A percentile compares a stretch with the other conserved stretches of the same genome.
Conservation (phyloP, 2,797 vertebrate genomes). For the Ambastaia sidthimunki region DNA sequence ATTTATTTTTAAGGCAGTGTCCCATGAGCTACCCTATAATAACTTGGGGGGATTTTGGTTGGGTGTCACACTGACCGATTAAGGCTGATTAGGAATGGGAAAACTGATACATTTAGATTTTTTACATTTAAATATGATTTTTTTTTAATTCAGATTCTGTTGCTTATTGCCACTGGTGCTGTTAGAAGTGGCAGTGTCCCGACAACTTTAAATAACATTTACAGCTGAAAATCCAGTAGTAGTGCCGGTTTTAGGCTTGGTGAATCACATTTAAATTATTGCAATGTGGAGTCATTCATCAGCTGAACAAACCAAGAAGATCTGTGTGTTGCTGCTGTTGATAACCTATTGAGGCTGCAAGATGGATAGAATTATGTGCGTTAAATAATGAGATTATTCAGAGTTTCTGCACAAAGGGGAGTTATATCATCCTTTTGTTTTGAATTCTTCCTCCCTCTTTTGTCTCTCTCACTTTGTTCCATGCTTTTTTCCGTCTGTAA, state of each 20-base stretch:
- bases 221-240: no score
- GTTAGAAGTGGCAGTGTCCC: no score
- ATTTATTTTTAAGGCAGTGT: neutral
- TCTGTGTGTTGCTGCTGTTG: neutral
- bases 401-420: neutral
- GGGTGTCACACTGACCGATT: neutral
- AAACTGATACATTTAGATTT: no score
- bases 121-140: no score
- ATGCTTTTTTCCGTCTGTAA: conserved; percentile 56
- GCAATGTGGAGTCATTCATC: neutral
- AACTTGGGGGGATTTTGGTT: neutral
- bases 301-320: neutral
- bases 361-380: neutral
- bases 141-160: no score
- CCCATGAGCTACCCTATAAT: neutral
- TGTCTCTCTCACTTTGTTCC: conserved; percentile 34
- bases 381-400: neutral
- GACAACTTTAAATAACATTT: no score
- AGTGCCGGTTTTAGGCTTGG: neutral
- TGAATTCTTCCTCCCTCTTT: conserved; percentile 7
- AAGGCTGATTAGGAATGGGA: no score
- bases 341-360: neutral
- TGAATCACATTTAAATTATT: neutral
- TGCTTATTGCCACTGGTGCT: no score
- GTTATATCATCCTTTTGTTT: conserved; percentile 5